Evolutionary conservation across 2,797 vertebrate genomes (phyloP), one percentile per base, ranked within the genome.

Genomic region (Bradypodion pumilum): DNA sequence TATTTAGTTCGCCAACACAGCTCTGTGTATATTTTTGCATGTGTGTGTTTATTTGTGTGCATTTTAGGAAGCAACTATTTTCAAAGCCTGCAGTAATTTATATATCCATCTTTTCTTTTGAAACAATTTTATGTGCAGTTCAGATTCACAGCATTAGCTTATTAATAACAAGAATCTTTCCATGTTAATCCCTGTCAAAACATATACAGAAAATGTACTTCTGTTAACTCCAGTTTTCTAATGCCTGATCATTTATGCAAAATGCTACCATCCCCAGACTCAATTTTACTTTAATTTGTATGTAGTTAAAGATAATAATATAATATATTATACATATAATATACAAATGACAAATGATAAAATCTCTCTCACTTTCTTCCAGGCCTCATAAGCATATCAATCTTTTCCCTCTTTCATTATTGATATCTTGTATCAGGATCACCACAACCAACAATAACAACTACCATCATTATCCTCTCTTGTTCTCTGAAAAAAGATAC

Each of bases 251-350:
- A 29, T 25, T 90, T 80, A 37, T 32, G 52, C 66, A 89, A 89
- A 89, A 77, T 89, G 92, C 81, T 88, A 75, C 89, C 88, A 90
- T 68, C 52, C 73, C 69, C 83, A 88, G 85, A 89, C 78, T 90
- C 84, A 74, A 82, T 89, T 84, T 91, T 83, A 90, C 91, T 86
- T 49, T 91, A 74, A 87, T 93, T 93, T 91, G 77, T 88, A 91
- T 86, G 66, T 72, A 85, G 86, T 89, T 90, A 92, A 88, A 91
- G 77, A 93, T 92, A 82, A 89, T 91, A 87, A 80, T 78, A 35
- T 62, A 42, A 79, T 52, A 86, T 59, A 74, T n/a, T n/a, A n/a
- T 91, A 87, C 86, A 80, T 78, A 35, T 62, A 42, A 79, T 52
- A 86, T 59, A 74, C 15, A 56, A 49, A 2, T 80, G 42, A 74